A percentile compares a stretch with the other conserved stretches of the same genome.
phyloP scores from a whole-genome alignment of 2,888 invertebrate species.

The Alentia gelatinosa region DNA sequence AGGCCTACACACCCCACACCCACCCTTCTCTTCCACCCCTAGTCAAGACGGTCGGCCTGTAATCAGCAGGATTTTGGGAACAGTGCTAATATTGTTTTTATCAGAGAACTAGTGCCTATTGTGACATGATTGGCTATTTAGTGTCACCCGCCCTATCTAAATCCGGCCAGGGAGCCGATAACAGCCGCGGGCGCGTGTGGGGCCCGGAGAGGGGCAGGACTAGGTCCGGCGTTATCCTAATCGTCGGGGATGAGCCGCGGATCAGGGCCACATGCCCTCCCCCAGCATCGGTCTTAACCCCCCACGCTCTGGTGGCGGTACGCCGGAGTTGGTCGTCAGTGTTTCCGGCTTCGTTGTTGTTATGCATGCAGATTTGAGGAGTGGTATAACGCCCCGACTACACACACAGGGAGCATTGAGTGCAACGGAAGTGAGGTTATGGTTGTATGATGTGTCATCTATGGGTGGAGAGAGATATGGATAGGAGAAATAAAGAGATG shows the following conservation, averaged over 20 bases:
- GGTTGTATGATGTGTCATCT: no score
- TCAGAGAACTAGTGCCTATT: slow-evolving; percentile 1
- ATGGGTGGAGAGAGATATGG: background rate
- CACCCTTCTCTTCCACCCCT: background rate
- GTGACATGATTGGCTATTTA: slow-evolving; percentile 49
- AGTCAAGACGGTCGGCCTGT: background rate
- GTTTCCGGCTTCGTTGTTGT: no score
- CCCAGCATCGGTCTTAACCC: no score
- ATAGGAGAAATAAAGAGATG: background rate
- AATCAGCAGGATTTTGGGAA: background rate
- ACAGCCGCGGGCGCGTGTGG: background rate
- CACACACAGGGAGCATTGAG: no score
- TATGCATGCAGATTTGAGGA: no score
- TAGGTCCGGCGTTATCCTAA: background rate
- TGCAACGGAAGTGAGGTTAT: no score
- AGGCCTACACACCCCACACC: background rate
- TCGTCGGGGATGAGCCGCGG: background rate
- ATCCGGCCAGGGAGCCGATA: background rate
- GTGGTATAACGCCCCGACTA: no score
- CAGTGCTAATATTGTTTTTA: slow-evolving; percentile 38
- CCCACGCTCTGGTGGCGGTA: background rate
- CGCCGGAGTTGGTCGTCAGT: background rate
- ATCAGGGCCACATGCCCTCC: background rate
- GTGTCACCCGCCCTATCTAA: slow-evolving; percentile 44
- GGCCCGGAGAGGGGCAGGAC: background rate